A percentile compares a stretch with the other conserved stretches of the same genome.
Conservation (phyloP, 92 coral and sea anemone species). For the Epizoanthus ramosus region DNA sequence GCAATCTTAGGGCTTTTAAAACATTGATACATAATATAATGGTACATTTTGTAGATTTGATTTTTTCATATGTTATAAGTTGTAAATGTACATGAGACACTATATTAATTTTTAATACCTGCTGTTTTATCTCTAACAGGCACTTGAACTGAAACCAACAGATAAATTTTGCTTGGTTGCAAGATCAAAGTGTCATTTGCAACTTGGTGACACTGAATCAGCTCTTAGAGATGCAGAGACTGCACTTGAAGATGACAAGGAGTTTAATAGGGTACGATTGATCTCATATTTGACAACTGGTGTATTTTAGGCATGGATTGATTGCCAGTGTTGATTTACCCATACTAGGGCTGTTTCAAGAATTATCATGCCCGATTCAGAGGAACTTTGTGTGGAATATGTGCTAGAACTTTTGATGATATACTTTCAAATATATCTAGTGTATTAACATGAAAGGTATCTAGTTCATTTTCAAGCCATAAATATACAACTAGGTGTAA, state of each 20-base stretch:
- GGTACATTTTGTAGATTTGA: not conserved
- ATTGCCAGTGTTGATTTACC: not conserved
- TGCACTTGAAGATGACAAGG: conserved; percentile 90
- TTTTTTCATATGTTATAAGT: not conserved
- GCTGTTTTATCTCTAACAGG: conserved; percentile 56
- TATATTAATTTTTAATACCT: not conserved
- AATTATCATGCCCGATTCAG: too few relatives aligned
- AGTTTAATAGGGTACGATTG: conserved; percentile 77
- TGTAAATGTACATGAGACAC: not conserved
- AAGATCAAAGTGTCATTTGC: conserved; percentile 88
- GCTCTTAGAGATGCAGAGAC: conserved; percentile 95
- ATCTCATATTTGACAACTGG: too few relatives aligned
- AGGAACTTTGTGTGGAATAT: not conserved
- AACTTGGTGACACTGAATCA: conserved; percentile 87
- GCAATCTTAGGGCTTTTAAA: too few relatives aligned
- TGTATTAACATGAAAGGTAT: too few relatives aligned
- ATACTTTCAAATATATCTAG: too few relatives aligned
- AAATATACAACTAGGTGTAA: too few relatives aligned
- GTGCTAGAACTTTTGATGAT: too few relatives aligned
- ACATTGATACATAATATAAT: not conserved
- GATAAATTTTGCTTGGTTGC: conserved; percentile 92
- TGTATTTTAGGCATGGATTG: not conserved
- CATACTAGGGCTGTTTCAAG: too few relatives aligned
- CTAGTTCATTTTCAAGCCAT: too few relatives aligned
- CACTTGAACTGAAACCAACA: conserved; percentile 93